Evolutionary conservation across 2,113 vertebrate species (phyloP), one percentile per base, ranked within the genome.

Genomic region (Paramormyrops kingsleyae): DNA sequence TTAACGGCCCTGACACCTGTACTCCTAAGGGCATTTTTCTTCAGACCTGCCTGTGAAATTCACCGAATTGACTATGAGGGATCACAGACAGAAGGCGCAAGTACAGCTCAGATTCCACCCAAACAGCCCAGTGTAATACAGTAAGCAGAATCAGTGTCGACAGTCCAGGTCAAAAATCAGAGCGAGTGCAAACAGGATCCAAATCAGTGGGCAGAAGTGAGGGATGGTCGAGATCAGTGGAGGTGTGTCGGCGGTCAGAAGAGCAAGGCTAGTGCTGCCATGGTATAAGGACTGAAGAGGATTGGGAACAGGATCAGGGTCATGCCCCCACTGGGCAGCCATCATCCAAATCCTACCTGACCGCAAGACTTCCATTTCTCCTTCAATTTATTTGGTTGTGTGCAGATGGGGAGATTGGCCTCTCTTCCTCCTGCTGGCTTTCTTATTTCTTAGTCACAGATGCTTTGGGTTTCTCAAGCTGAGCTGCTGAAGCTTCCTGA

Each of bases 301-400:
- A 56, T 56, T 21, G 21, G 19, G 53, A 7, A 56, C 21, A 50
- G 49, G 13, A 24, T 77, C 70, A 35, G 70, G 70, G 70, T 77
- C 27, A 17, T 77, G 31, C 19, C 35, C 35, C 1, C 10, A 83
- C 77, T 24, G 77, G 31, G 7, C 15, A 83, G 77, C 66, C 88
- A 77, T 89, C 13, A 35, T 77, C 88, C 46, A 35, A 80, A 77
- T 13, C 74, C 49, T 53, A 83, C n/a, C 70, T 35, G 47, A 83
- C 27, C 3, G 19, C 31, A 27, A 10, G 47, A 35, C 47, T 89
- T 53, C 17, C 27, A 53, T 52, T n/a, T 83, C 27, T 8, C 19
- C 5, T 80, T 89, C 88, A 50, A 8, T 89, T 89, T 53, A n/a
- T 89, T 89, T 53, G 70, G 77, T 89, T 52, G 19, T 15, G 88